Conservation (phyloP, 2,888 invertebrate species). For the Pocota personata region DNA sequence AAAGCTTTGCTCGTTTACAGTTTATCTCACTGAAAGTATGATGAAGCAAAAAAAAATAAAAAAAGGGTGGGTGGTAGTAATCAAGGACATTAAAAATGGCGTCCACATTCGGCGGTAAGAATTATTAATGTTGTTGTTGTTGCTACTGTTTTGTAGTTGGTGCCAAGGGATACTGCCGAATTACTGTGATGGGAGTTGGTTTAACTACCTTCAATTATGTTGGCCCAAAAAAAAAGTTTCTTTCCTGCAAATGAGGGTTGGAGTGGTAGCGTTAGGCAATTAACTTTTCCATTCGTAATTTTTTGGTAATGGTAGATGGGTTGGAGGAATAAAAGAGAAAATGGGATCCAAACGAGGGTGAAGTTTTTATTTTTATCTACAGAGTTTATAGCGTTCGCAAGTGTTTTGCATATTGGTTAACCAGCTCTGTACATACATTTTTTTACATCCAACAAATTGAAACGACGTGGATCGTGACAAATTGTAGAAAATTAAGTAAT, state of each 20-base stretch:
- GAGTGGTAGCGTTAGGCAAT: conserved; percentile 16
- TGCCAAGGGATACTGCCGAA: conserved; percentile 22
- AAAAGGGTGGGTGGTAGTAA: conserved; percentile 38
- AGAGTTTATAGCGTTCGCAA: background rate
- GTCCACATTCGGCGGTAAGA: conserved; percentile 67
- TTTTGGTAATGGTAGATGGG: background rate
- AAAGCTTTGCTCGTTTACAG: conserved; percentile 27
- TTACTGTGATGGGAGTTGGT: conserved; percentile 53
- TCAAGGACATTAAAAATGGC: conserved; percentile 72
- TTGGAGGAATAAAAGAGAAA: background rate
- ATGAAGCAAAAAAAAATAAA: conserved; percentile 3
- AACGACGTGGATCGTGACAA: no score
- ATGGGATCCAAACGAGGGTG: background rate
- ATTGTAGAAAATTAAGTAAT: no score
- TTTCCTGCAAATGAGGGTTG: background rate
- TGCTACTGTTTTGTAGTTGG: conserved; percentile 28
- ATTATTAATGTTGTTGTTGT: conserved; percentile 52
- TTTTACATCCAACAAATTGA: no score
- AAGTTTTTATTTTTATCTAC: background rate
- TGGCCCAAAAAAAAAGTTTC: conserved; percentile 1
- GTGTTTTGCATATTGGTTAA: no score
- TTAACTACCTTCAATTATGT: conserved; percentile 58
- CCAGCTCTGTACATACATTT: no score
- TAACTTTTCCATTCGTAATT: conserved; percentile 24
- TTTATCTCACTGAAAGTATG: background rate